Conservation (phyloP, 2,888 invertebrate genomes). For the Drosophila stalkeri region DNA sequence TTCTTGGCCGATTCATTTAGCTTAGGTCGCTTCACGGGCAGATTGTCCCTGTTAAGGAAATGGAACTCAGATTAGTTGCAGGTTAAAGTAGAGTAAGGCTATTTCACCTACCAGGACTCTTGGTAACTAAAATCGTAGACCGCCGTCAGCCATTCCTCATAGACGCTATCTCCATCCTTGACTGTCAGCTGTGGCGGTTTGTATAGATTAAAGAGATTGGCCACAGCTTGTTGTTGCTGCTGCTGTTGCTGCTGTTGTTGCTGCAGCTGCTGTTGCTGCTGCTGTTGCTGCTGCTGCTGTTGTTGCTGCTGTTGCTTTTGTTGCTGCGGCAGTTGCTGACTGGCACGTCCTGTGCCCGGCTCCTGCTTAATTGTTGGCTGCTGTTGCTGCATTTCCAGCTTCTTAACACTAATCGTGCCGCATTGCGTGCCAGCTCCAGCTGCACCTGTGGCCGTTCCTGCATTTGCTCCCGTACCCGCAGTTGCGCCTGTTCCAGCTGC, state of each 20-base stretch:
- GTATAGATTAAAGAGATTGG: slow-evolving; percentile 85
- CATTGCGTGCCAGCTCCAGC: slow-evolving; percentile 53
- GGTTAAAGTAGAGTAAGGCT: background rate
- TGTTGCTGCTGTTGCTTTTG: slow-evolving; percentile 11
- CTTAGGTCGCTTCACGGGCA: slow-evolving; percentile 95
- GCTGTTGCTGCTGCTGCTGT: slow-evolving; percentile 44
- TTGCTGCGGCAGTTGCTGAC: background rate
- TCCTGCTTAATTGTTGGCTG: slow-evolving; percentile 67
- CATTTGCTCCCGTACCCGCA: no score
- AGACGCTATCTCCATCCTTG: slow-evolving; percentile 91
- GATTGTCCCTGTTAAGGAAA: slow-evolving; percentile 89
- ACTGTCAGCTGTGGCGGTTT: slow-evolving; percentile 92
- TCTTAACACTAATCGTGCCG: slow-evolving; percentile 82
- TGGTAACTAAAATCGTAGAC: slow-evolving; percentile 95
- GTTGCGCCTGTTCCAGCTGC: slow-evolving; percentile 8
- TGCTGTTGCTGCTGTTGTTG: slow-evolving; percentile 48
- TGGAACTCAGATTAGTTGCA: background rate
- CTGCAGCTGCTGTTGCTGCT: slow-evolving; percentile 28
- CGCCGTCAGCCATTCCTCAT: slow-evolving; percentile 92
- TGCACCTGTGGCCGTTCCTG: no score
- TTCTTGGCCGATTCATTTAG: slow-evolving; percentile 86
- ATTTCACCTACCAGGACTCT: slow-evolving; percentile 90
- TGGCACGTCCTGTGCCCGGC: slow-evolving; percentile 41
- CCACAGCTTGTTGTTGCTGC: slow-evolving; percentile 60
- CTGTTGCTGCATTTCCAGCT: slow-evolving; percentile 79